Percentiles rank a stretch among this genome's conserved stretches.
Conservation (phyloP, 2,113 vertebrate species). For the Sula dactylatra region DNA sequence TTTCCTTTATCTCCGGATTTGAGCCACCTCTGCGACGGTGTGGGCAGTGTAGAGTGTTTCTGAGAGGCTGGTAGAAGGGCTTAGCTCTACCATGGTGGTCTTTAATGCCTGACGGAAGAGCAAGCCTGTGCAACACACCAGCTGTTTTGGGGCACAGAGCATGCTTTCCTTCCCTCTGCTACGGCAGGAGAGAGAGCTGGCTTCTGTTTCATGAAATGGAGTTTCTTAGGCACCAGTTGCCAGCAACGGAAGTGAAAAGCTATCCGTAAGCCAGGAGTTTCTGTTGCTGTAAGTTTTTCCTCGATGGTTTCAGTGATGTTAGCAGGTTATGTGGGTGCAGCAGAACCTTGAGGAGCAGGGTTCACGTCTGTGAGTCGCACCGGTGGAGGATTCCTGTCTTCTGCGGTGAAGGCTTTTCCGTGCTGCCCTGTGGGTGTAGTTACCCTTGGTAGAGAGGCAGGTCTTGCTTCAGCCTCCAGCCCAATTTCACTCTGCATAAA, state of each 20-base stretch:
- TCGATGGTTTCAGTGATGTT: accelerated
- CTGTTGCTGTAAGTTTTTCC: not conserved
- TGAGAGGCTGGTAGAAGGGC: not conserved
- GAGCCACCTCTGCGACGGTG: not conserved
- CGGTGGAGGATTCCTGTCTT: not conserved
- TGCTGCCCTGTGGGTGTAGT: not conserved
- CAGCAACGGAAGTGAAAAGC: accelerated
- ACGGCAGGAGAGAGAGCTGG: accelerated
- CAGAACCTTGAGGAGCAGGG: not conserved
- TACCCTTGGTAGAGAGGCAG: not conserved
- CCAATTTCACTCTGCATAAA: not conserved
- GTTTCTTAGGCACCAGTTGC: not conserved
- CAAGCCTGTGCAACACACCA: not conserved
- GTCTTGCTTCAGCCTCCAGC: not conserved
- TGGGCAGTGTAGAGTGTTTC: not conserved
- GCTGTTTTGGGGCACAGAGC: accelerated
- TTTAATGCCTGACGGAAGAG: not conserved
- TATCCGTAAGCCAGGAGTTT: accelerated
- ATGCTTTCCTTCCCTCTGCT: not conserved
- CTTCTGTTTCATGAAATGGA: not conserved
- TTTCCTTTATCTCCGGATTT: not conserved
- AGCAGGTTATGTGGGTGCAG: not conserved
- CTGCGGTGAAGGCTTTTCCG: not conserved
- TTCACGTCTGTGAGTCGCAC: accelerated
- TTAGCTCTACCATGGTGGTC: not conserved